Conservation (phyloP, 2,888 invertebrate genomes). For the Cryptophagus acutangulus region DNA sequence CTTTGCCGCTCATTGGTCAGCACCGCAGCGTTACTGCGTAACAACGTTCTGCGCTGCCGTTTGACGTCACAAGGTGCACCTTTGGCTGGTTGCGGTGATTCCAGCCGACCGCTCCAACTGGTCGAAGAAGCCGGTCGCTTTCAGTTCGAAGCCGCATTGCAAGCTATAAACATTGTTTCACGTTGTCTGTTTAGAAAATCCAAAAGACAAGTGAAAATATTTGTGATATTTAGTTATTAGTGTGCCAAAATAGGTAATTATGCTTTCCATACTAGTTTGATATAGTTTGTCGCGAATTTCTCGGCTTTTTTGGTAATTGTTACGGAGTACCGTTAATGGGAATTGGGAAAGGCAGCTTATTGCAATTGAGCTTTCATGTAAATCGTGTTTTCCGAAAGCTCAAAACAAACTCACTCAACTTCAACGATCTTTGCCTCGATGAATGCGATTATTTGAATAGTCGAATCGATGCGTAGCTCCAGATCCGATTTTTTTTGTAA, state of each 20-base stretch:
- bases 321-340: no score
- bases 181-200: slow-evolving; percentile 41
- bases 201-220: slow-evolving; percentile 44
- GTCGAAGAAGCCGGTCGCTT: slow-evolving; percentile 37
- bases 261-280: slow-evolving; percentile 10
- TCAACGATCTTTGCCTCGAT: neutral
- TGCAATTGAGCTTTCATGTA: slow-evolving; percentile 27
- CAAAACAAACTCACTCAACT: slow-evolving; percentile 6
- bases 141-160: slow-evolving; percentile 45
- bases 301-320: slow-evolving; percentile 5
- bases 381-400: slow-evolving; percentile 27
- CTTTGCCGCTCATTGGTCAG: slow-evolving; percentile 36
- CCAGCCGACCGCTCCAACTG: slow-evolving; percentile 24
- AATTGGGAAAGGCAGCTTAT: slow-evolving; percentile 17
- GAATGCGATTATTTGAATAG: neutral
- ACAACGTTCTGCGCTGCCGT: slow-evolving; percentile 34
- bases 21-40: slow-evolving; percentile 31
- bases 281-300: slow-evolving; percentile 1
- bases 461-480: no score
- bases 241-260: slow-evolving; percentile 50
- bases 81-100: slow-evolving; percentile 25
- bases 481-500: no score
- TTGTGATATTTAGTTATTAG: slow-evolving; percentile 49
- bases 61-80: slow-evolving; percentile 37
- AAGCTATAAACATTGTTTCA: slow-evolving; percentile 40